Evolutionary conservation across 2,888 invertebrate species (phyloP), one percentile per base, ranked within the genome.

Genomic region (Ashinkailepas kermadecensis): DNA sequence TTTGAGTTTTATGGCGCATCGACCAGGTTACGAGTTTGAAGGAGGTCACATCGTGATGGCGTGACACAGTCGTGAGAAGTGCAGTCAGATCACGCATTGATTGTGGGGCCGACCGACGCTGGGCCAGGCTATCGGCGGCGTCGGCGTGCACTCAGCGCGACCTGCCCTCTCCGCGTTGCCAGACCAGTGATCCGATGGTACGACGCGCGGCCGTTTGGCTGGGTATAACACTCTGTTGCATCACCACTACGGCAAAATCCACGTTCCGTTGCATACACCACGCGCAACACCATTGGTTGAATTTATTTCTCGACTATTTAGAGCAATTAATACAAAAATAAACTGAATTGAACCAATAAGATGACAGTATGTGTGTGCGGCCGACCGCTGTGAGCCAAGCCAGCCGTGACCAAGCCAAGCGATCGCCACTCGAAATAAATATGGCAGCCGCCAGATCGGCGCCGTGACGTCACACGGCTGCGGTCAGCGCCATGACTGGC

Each of bases 241-340:
- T 3, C 8, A 18, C 62, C 18, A 18, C 62, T 39, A 4, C 39
- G 39, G 4, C 39, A 39, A 4, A 39, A 39, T 39, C 62, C 13
- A 64, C 18, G 18, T 18, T 18, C 15, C 8, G 8, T 18, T 1
- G 18, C 15, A 21, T 8, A 23, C 67, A 13, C 10, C 67, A 67
- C 13, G 25, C 12, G 4, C 67, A 9, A n/a, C n/a, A 67, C 25
- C n/a, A 67, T 25, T 67, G n/a, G 11, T 25, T 67, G 8, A 67
- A 18, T 62, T 12, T 62, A 62, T 62, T 67, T 67, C 7, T 39
- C 39, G n/a, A 67, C 67, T 67, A 67, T 67, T 11, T 10, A 67
- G 25, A 25, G 74, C 54, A 54, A 74, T 74, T 74, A 74, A 54
- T 74, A 74, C 74, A 74, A 74, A 74, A 74, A 74, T 74, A 74